These are phyloP conservation scores for Puntigrus tetrazona DNA, from an alignment of 2,113 vertebrate genomes.

Conservation along the genomic window DNA sequence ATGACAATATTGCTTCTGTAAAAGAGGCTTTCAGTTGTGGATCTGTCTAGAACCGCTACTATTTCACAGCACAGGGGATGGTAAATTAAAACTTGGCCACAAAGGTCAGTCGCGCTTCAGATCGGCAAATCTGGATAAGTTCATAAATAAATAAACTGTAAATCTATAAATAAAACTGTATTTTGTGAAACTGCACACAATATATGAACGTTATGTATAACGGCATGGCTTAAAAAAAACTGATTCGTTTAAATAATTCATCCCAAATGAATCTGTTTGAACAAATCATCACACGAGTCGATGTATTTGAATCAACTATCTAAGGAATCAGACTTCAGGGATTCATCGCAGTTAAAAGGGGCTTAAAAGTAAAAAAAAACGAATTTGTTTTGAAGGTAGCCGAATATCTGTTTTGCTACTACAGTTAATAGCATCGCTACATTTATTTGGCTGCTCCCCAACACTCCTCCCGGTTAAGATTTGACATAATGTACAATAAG, in stretches of 20 bases:
- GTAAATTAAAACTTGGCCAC: not conserved
- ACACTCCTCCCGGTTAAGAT: not conserved
- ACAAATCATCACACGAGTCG: not conserved
- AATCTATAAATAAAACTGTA: not conserved
- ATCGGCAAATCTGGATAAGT: not conserved
- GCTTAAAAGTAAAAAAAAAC: not conserved
- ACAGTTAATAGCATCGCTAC: not conserved
- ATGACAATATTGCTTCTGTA: slow-evolving; percentile 33
- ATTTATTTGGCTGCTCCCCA: not conserved
- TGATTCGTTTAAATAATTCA: not conserved
- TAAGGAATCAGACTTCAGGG: not conserved
- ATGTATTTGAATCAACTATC: not conserved
- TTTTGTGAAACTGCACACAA: not conserved
- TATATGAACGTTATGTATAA: not conserved
- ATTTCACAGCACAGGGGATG: not conserved
- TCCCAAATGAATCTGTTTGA: not conserved
- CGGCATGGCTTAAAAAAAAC: not conserved
- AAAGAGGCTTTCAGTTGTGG: not conserved
- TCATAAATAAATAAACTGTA: not conserved
- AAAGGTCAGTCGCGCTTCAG: not conserved
- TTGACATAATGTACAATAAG: not conserved
- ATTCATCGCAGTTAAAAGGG: not conserved
- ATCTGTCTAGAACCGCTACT: not conserved
- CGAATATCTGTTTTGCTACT: not conserved
- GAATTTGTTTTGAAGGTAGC: not conserved